Conservation (phyloP, 2,888 invertebrate genomes). For the Cepaea hortensis region DNA sequence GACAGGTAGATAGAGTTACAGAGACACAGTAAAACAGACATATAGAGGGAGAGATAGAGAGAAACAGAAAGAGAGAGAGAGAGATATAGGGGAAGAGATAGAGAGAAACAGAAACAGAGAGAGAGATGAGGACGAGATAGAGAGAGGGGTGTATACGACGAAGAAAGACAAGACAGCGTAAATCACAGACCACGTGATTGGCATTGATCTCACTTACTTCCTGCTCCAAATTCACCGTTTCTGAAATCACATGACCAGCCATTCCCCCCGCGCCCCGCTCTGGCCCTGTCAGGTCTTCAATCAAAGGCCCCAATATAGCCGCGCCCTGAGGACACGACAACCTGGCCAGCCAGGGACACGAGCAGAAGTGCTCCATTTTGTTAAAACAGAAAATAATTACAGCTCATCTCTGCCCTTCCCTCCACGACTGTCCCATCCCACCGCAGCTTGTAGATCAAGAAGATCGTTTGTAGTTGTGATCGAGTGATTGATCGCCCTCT, state of each 20-base stretch:
- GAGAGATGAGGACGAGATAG: too few species aligned
- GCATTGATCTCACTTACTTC: background rate
- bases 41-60: too few species aligned
- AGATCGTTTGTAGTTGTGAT: background rate
- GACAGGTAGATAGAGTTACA: too few species aligned
- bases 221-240: background rate
- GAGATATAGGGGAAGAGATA: too few species aligned
- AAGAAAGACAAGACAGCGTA: too few species aligned
- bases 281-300: background rate
- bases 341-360: background rate
- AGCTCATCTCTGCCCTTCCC: background rate
- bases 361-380: background rate
- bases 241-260: background rate
- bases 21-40: too few species aligned
- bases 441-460: background rate
- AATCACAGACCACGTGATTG: too few species aligned
- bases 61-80: too few species aligned
- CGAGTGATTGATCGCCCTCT: background rate
- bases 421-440: too few species aligned
- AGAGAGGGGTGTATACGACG: too few species aligned
- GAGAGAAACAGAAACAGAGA: too few species aligned
- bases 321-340: conserved; percentile 3
- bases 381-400: conserved; percentile 3
- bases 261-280: background rate
- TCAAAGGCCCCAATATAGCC: conserved; percentile 9